Percentiles rank a stretch among this genome's conserved stretches.
phyloP scores from a whole-genome alignment of 2,888 invertebrate genomes.

The Phragmatobia fuliginosa region DNA sequence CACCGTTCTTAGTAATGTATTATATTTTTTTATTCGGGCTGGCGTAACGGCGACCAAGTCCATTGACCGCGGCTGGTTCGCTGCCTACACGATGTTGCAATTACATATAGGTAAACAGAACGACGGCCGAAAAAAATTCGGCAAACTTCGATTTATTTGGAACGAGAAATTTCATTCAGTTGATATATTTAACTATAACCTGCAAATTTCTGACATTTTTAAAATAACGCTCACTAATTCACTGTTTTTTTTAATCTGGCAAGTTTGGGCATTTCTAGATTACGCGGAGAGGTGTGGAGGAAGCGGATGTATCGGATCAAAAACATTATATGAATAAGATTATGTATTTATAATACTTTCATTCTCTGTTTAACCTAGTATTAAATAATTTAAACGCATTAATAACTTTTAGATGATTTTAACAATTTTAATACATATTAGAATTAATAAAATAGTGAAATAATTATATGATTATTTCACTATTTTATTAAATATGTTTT shows the following conservation, averaged over 20 bases:
- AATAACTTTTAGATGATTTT: too few relatives aligned
- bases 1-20: slow-evolving; percentile 33
- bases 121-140: slow-evolving; percentile 18
- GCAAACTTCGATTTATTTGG: slow-evolving; percentile 8
- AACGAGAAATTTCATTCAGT: slow-evolving; percentile 3
- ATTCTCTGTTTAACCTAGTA: too few relatives aligned
- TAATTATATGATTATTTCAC: background rate
- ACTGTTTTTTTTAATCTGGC: too few relatives aligned
- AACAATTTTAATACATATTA: too few relatives aligned
- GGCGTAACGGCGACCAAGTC: slow-evolving; percentile 39
- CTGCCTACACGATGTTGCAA: slow-evolving; percentile 41
- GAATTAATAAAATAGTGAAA: too few relatives aligned
- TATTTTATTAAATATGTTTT: background rate
- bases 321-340: too few relatives aligned
- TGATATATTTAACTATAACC: background rate
- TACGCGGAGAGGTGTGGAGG: too few relatives aligned
- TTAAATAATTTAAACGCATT: background rate
- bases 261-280: too few relatives aligned
- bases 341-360: too few relatives aligned
- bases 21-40: slow-evolving; percentile 37
- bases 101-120: slow-evolving; percentile 43
- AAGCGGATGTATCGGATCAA: too few relatives aligned
- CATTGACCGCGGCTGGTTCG: slow-evolving; percentile 42
- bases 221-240: background rate
- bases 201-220: background rate